A percentile compares a stretch with the other conserved stretches of the same genome.
phyloP scores from a whole-genome alignment of 2,113 vertebrate genomes.

The Stictonetta naevosa region DNA sequence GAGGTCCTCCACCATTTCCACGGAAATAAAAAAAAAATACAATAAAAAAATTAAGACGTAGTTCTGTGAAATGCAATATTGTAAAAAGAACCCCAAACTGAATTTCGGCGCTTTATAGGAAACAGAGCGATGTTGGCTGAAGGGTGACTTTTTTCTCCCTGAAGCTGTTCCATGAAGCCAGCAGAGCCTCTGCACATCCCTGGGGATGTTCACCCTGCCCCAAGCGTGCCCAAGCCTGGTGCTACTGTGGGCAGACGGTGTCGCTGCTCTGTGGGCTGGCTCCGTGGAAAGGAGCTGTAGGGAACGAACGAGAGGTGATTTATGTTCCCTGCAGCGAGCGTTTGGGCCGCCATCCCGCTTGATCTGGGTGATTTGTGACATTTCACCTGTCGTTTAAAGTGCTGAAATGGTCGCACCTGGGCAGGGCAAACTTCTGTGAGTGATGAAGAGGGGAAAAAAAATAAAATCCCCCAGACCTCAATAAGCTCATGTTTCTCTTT shows the following conservation, averaged over 20 bases:
- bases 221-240: background rate
- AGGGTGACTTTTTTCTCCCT: background rate
- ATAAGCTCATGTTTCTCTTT: background rate
- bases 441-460: accelerated
- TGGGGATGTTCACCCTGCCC: background rate
- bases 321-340: background rate
- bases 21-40: background rate
- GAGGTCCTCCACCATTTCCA: background rate
- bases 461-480: background rate
- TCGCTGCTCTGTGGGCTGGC: accelerated
- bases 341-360: background rate
- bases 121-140: background rate
- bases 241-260: accelerated
- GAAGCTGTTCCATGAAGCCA: background rate
- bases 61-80: accelerated
- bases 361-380: background rate
- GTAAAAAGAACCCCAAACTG: background rate
- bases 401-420: background rate
- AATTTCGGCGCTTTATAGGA: background rate
- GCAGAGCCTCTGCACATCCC: background rate
- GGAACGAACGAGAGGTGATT: background rate
- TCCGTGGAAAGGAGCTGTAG: background rate
- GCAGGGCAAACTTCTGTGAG: background rate
- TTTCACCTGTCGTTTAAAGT: background rate
- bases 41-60: background rate